Evolutionary conservation across 2,888 invertebrate genomes (phyloP).

Genomic region (Podotricha telesiphe): DNA sequence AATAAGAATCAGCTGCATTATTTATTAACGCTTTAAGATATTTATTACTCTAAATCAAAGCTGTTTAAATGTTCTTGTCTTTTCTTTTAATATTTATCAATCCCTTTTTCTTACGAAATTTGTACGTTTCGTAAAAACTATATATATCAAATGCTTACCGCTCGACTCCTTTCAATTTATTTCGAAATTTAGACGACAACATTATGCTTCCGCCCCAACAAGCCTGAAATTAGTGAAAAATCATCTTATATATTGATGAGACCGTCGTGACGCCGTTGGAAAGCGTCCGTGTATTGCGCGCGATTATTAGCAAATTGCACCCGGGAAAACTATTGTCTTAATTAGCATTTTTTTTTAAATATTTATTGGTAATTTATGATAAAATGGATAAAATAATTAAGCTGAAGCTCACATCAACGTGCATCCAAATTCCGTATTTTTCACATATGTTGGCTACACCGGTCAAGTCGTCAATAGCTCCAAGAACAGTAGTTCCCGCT

Average conservation of each 20-base stretch:
- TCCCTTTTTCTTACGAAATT: no score
- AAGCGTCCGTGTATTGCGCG: no score
- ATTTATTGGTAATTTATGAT: neutral
- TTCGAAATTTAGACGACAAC: constrained; percentile 86
- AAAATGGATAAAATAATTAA: neutral
- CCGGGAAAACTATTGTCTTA: no score
- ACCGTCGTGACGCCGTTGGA: no score
- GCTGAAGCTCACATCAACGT: constrained; percentile 88
- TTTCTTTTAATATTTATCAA: no score
- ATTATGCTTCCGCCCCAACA: constrained; percentile 91
- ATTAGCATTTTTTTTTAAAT: neutral
- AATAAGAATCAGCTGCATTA: no score
- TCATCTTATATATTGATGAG: neutral
- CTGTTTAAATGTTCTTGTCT: no score
- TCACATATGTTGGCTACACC: constrained; percentile 87
- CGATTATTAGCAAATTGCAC: no score
- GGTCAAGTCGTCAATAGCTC: constrained; percentile 90
- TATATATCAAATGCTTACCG: constrained; percentile 65
- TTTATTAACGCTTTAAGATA: no score
- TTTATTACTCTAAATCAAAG: no score
- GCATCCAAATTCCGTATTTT: constrained; percentile 89
- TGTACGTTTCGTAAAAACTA: no score
- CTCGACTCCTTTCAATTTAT: constrained; percentile 86
- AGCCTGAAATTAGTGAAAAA: constrained; percentile 77
- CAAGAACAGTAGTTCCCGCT: constrained; percentile 92